Evolutionary conservation across 1,140 invertebrate species (phyloP).

Genomic region (Brachionus rubens): DNA sequence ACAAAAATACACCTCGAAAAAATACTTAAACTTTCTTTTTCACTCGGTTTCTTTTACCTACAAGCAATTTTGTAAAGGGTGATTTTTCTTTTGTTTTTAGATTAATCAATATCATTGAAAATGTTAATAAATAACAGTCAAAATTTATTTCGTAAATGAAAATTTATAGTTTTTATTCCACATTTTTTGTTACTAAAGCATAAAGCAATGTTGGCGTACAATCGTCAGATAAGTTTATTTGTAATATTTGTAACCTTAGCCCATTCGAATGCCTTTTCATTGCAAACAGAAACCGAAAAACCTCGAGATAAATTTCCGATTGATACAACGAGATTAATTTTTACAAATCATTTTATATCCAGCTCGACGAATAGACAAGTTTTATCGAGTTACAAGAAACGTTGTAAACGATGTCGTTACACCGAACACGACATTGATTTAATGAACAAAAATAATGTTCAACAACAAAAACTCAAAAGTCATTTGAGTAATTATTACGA

Average conservation of each 20-base stretch:
- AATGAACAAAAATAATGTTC: slow-evolving; percentile 20
- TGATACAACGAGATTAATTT: slow-evolving; percentile 12
- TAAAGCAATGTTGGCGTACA: no score
- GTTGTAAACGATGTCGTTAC: slow-evolving; percentile 6
- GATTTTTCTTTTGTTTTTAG: background rate
- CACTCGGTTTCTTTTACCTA: background rate
- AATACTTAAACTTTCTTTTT: background rate
- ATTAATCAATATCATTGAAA: slow-evolving; percentile 7
- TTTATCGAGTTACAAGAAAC: no score
- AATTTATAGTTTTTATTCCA: background rate
- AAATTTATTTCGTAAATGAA: slow-evolving; percentile 10
- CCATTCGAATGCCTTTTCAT: no score
- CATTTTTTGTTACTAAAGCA: no score
- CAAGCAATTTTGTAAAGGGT: slow-evolving; percentile 1
- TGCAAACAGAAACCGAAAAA: no score
- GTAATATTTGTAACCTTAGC: no score
- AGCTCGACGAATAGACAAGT: background rate
- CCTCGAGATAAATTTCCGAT: no score
- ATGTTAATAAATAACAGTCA: slow-evolving; percentile 21
- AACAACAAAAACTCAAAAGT: slow-evolving; percentile 5
- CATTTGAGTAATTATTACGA: background rate
- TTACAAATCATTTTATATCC: background rate
- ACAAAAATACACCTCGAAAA: background rate
- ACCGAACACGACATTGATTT: slow-evolving; percentile 12
- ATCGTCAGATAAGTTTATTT: no score